Evolutionary conservation across 2,888 invertebrate genomes (phyloP).

Genomic region (Epistrophe eligans): DNA sequence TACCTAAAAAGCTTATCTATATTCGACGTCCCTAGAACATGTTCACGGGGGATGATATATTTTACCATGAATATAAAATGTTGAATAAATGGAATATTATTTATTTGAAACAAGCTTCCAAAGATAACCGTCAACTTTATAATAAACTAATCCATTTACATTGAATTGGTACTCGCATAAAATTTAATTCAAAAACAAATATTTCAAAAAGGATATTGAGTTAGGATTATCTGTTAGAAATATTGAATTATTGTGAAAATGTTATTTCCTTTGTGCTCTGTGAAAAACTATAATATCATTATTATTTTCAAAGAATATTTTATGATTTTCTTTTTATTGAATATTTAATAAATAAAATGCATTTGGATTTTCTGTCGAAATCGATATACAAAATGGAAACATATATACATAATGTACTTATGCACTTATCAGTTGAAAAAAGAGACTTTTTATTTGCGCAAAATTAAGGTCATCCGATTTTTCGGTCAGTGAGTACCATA

Average conservation of each 20-base stretch:
- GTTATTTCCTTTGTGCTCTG: background rate
- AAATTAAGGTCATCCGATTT: constrained; percentile 15
- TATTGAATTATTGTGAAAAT: constrained; percentile 13
- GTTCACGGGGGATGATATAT: too few relatives aligned
- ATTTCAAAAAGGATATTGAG: background rate
- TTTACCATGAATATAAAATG: too few relatives aligned
- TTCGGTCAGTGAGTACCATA: constrained; percentile 18
- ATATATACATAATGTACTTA: background rate
- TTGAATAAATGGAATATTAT: too few relatives aligned
- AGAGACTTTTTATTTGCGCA: background rate
- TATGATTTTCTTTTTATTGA: background rate
- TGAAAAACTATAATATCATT: background rate
- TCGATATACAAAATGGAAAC: background rate
- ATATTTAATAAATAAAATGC: background rate
- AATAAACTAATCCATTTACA: background rate
- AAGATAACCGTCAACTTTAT: background rate
- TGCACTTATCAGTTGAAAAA: background rate
- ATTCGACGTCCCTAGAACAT: too few relatives aligned
- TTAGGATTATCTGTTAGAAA: background rate
- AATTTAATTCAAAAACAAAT: background rate
- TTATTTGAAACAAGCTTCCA: too few relatives aligned
- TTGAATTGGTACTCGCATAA: background rate
- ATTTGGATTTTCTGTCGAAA: constrained; percentile 6
- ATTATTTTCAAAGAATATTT: background rate
- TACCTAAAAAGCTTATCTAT: too few relatives aligned